A percentile compares a stretch with the other conserved stretches of the same genome.
Evolutionary conservation across 1,140 invertebrate genomes (phyloP).

Genomic region (Gonatopus flavifemur): DNA sequence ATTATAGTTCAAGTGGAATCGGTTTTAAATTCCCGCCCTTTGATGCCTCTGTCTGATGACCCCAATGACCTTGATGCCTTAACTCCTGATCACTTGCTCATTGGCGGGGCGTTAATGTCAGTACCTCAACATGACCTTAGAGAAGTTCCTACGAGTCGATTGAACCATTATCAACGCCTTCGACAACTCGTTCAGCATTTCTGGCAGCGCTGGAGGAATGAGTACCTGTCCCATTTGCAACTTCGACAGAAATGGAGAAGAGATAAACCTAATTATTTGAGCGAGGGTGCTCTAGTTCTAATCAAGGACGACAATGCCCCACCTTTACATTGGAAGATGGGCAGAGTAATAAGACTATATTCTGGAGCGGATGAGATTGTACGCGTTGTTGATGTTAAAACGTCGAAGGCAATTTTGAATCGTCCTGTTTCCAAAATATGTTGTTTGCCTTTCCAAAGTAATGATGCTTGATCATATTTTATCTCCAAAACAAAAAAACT

Average conservation of each 20-base stretch:
- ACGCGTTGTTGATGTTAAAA: too few relatives aligned
- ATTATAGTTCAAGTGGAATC: constrained; percentile 21
- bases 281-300: too few relatives aligned
- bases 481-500: too few relatives aligned
- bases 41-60: constrained; percentile 18
- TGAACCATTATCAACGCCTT: neutral
- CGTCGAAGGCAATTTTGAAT: too few relatives aligned
- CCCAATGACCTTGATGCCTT: constrained; percentile 25
- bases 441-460: too few relatives aligned
- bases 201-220: constrained; percentile 21
- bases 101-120: constrained; percentile 11
- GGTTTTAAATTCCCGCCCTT: constrained; percentile 20
- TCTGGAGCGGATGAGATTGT: too few relatives aligned
- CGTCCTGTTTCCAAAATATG: too few relatives aligned
- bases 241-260: constrained; percentile 20
- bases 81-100: constrained; percentile 34
- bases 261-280: too few relatives aligned
- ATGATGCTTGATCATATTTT: too few relatives aligned
- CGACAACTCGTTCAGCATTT: constrained; percentile 13
- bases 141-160: neutral
- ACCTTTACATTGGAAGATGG: too few relatives aligned
- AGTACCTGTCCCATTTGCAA: constrained; percentile 24
- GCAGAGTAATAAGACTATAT: too few relatives aligned
- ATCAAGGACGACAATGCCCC: too few relatives aligned
- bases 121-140: neutral